Conservation (phyloP, 1,140 invertebrate species). For the Coelopa frigida region DNA sequence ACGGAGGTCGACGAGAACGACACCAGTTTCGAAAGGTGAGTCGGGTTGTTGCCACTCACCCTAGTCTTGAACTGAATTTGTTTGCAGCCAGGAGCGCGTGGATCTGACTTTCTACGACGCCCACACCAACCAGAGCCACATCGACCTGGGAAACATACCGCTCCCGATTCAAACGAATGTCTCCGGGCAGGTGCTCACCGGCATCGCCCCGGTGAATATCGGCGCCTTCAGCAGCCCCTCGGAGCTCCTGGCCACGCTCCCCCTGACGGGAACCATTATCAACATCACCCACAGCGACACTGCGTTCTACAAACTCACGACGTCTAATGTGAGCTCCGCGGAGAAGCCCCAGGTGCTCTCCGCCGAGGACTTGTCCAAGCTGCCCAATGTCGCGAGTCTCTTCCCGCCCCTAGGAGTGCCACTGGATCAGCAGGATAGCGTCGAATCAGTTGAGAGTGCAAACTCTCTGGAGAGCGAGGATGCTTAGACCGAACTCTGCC, state of each 20-base stretch:
- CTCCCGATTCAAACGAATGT: conserved; percentile 50
- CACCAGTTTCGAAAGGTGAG: conserved; percentile 36
- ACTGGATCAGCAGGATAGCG: not conserved
- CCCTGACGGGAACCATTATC: conserved; percentile 42
- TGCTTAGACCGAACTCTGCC: too few species aligned
- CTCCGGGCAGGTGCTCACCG: conserved; percentile 48
- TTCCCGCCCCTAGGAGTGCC: conserved; percentile 19
- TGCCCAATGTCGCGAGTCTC: conserved; percentile 30
- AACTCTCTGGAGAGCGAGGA: conserved; percentile 6
- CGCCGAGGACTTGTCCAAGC: conserved; percentile 22
- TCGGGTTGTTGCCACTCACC: not conserved
- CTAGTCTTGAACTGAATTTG: not conserved
- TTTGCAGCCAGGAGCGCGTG: conserved; percentile 47
- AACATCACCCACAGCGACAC: conserved; percentile 44
- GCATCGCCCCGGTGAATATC: conserved; percentile 46
- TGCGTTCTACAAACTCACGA: conserved; percentile 36
- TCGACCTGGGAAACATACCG: conserved; percentile 49
- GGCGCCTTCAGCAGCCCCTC: conserved; percentile 42
- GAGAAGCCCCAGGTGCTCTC: conserved; percentile 33
- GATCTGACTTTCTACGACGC: conserved; percentile 51
- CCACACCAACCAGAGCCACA: conserved; percentile 44
- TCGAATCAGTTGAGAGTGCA: not conserved
- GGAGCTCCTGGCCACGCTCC: conserved; percentile 36
- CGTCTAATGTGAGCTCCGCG: conserved; percentile 26
- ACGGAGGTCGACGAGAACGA: conserved; percentile 48